Base-by-base conservation (phyloP, 2,113 vertebrate genomes). In the Entosphenus tridentatus region DNA sequence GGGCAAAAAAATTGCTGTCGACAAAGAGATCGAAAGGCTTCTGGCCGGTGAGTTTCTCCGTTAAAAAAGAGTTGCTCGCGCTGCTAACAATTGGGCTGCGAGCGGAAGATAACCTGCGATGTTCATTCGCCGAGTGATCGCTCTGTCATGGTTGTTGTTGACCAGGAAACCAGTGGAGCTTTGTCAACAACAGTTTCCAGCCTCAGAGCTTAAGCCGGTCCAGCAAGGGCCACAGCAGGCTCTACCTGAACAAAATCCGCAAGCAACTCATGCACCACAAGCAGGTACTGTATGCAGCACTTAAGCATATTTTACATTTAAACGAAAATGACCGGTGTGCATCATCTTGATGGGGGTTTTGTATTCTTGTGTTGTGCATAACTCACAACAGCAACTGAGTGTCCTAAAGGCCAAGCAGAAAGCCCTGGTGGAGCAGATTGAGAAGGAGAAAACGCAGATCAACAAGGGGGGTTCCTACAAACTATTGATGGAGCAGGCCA, bases 371-470 rank as follows among this genome's bases (percentile, higher is more conserved):
- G 18, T 4, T 75, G 72, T 55, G 70, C 56, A 57, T 70, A 78
- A 80, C 83, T 87, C 87, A 78, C 81, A 88, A 80, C 80, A 98
- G 93, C 93, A 98, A 95, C 83, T 98, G 82, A 96, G 96, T 81
- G 80, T 98, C 79, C 78, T 98, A 83, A 98, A 98, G 85, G 92
- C 90, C 73, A 98, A 96, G 82, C 93, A 98, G 83, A 98, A 96
- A 81, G 92, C 89, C 82, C 83, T 98, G 82, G 90, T 98, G 76
- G 93, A 98, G 80, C 93, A 96, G 77, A 96, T 98, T 71, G 93
- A 98, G 83, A 98, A 98, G 82, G 93, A 98, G 82, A 98, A 98
- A 84, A 90, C 93, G 78, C 93, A 98, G 77, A 96, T 89, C 84
- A 96, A 92, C 84, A 98, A 98, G 80, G 92, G 92, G 78, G 96